Conservation (phyloP, 2,113 vertebrate genomes). For the Probosciger aterrimus region DNA sequence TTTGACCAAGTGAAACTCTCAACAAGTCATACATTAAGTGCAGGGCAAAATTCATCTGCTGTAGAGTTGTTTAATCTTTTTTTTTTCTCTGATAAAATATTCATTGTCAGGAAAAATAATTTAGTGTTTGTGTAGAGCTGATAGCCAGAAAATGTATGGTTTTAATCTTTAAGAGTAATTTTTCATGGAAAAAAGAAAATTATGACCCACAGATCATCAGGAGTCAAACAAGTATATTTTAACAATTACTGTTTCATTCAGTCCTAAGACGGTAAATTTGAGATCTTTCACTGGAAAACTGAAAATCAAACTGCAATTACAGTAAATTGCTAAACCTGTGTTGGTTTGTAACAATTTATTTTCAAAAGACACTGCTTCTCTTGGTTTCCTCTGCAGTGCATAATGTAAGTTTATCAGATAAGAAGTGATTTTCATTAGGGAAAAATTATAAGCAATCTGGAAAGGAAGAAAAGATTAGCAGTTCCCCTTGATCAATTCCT, state of each 20-base stretch:
- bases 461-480: not conserved
- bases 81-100: not conserved
- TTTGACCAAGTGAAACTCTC: not conserved
- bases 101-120: not conserved
- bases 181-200: not conserved
- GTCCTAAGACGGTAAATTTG: not conserved
- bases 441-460: slow-evolving; percentile 23
- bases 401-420: not conserved
- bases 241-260: not conserved
- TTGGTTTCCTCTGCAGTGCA: not conserved
- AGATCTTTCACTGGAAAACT: not conserved
- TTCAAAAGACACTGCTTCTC: not conserved
- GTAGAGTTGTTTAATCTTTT: not conserved
- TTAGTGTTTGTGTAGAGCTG: not conserved
- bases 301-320: slow-evolving; percentile 45
- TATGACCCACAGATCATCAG: not conserved
- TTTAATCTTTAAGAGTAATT: not conserved
- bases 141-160: not conserved
- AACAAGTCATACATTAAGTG: not conserved
- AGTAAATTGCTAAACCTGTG: not conserved
- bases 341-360: not conserved
- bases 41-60: not conserved
- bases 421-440: slow-evolving; percentile 30
- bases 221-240: not conserved
- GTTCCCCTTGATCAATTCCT: not conserved